These are phyloP conservation scores for Spinus pinus DNA, from an alignment of 2,797 vertebrate species.

Conservation along the genomic window DNA sequence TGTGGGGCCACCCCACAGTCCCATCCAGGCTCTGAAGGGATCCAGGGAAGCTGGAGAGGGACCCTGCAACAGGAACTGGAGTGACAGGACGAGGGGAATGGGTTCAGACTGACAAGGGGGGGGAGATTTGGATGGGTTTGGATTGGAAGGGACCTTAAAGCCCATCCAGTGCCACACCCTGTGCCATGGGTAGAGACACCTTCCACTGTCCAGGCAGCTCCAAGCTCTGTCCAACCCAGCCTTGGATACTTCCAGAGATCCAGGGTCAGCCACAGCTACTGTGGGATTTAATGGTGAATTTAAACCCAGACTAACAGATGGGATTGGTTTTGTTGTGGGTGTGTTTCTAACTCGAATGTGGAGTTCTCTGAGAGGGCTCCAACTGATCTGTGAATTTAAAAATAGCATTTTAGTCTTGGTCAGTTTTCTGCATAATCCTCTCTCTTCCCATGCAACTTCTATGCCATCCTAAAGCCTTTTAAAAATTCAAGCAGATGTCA, in stretches of 20 bases:
- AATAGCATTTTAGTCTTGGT: not conserved
- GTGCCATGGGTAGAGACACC: not conserved
- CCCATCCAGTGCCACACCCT: accelerated
- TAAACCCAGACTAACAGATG: not conserved
- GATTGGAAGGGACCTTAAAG: not conserved
- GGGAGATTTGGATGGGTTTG: not conserved
- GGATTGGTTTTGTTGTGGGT: not conserved
- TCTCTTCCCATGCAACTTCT: not conserved
- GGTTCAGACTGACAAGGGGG: not conserved
- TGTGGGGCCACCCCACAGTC: not conserved
- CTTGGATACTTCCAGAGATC: not conserved
- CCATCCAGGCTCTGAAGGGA: not conserved
- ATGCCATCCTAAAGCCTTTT: not conserved
- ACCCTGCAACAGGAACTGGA: not conserved
- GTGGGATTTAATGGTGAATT: not conserved
- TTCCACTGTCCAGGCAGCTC: not conserved
- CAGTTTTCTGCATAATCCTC: not conserved
- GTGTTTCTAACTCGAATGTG: not conserved
- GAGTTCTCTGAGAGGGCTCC: not conserved
- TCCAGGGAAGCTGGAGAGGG: not conserved
- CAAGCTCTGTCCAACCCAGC: not conserved
- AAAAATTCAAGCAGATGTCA: constrained; percentile 49
- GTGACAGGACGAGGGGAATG: not conserved
- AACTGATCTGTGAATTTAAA: not conserved
- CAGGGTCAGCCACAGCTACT: not conserved